Evolutionary conservation across 2,113 vertebrate genomes (phyloP), one percentile per base, ranked within the genome.

Genomic region (Uria aalge): DNA sequence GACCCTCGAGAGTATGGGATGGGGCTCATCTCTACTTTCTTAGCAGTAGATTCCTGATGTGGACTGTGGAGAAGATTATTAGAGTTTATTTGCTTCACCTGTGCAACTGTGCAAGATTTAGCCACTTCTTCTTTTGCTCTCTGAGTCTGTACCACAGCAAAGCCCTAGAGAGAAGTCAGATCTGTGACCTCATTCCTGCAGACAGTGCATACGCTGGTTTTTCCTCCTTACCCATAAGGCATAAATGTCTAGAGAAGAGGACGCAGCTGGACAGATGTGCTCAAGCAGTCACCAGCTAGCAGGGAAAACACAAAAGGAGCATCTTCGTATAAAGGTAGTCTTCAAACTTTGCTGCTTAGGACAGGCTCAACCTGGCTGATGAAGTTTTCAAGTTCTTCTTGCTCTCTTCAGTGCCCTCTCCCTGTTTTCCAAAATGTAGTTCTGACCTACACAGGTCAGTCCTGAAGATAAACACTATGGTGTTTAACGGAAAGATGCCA

Each of bases 201-300:
- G 34, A 40, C 8, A 2, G 18, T 43, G 18, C 34, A 29, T 16
- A 9, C 0, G 0, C 41, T 34, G 11, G 23, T 69, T 84, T 50
- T 69, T 45, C 27, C 34, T 74, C 32, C 32, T 82, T 48, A n/a
- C 38, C 22, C 29, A 11, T 29, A 43, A 60, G 48, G 21, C 29
- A 21, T 48, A 21, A 43, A 56, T 48, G 19, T 41, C 52, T 92
- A 55, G 41, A 56, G 69, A 71, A 32, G n/a, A 93, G 34, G 55
- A 45, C 2, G 2, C n/a, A 79, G 27, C 22, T 73, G 84, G 55
- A 32, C 63, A 64, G 32, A 80, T 86, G 48, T 73, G 48, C n/a
- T 75, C 47, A 26, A 66, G 36, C 34, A 60, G 22, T 74, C 68
- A 63, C 57, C 43, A 63, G n/a, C 56, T 60, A 84, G 32, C n/a